Conservation (phyloP, 2,113 vertebrate species). For the Ameiurus melas region DNA sequence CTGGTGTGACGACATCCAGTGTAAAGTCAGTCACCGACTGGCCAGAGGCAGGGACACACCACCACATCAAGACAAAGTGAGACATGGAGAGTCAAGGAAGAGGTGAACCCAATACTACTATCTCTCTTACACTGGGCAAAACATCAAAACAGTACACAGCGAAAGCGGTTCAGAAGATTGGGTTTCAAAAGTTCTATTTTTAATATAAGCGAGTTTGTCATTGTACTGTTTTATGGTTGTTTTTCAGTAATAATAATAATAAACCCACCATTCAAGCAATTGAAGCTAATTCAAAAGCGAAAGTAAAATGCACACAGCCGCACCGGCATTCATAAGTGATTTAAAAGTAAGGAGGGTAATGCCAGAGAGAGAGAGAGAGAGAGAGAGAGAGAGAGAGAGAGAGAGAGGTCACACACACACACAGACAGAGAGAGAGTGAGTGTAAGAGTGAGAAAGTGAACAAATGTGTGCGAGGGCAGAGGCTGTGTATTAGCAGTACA, state of each 20-base stretch:
- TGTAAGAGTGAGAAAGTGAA: conserved; percentile 12
- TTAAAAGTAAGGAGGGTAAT: no score
- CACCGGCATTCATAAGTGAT: no score
- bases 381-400: neutral
- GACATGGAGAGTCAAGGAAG: conserved; percentile 2
- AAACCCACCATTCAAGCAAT: no score
- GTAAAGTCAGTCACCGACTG: neutral
- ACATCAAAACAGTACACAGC: neutral
- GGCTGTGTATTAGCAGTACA: conserved; percentile 47
- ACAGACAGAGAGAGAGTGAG: neutral
- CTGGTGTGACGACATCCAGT: neutral
- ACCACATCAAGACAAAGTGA: conserved; percentile 19
- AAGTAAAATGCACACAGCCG: no score
- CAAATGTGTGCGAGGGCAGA: conserved; percentile 21
- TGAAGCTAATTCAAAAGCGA: no score
- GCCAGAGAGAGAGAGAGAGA: neutral
- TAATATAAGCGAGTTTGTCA: no score
- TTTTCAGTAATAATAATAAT: no score
- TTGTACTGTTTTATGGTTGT: no score
- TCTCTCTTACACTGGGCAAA: neutral
- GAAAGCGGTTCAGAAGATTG: neutral
- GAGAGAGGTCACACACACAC: neutral
- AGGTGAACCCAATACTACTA: conserved; percentile 1
- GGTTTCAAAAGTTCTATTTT: no score
- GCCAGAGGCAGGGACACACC: conserved; percentile 5